A percentile compares a stretch with the other conserved stretches of the same genome.
Conservation (phyloP, 2,113 vertebrate genomes). For the Podocnemis expansa region DNA sequence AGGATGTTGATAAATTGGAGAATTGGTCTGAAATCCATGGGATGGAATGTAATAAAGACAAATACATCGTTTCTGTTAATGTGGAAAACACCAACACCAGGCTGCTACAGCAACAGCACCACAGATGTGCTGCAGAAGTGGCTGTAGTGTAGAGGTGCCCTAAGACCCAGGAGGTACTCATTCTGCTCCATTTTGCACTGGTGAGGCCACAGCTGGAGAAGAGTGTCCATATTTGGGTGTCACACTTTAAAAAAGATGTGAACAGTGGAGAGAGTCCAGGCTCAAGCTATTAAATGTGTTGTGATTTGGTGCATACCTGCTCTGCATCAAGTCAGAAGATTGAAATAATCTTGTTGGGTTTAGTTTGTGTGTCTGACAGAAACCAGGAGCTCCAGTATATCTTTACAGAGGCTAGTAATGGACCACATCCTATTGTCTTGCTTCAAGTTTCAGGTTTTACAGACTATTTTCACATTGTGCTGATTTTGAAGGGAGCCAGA, state of each 20-base stretch:
- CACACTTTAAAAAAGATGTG: no score
- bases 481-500: accelerated
- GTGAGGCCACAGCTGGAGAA: background rate
- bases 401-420: background rate
- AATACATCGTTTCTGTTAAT: background rate
- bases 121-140: background rate
- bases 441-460: accelerated
- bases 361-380: background rate
- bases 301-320: background rate
- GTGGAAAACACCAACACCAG: no score
- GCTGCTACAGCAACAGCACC: no score
- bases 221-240: background rate
- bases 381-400: background rate
- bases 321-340: background rate
- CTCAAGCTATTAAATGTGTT: background rate
- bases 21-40: background rate
- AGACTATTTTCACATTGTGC: background rate
- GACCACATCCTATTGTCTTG: background rate
- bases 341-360: background rate
- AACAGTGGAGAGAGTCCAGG: background rate
- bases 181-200: background rate
- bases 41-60: background rate
- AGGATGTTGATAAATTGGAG: background rate
- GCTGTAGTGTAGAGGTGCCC: background rate
- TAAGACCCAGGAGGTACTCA: background rate